Evolutionary conservation across 2,888 invertebrate species (phyloP).

Genomic region (Philereme vetulata): DNA sequence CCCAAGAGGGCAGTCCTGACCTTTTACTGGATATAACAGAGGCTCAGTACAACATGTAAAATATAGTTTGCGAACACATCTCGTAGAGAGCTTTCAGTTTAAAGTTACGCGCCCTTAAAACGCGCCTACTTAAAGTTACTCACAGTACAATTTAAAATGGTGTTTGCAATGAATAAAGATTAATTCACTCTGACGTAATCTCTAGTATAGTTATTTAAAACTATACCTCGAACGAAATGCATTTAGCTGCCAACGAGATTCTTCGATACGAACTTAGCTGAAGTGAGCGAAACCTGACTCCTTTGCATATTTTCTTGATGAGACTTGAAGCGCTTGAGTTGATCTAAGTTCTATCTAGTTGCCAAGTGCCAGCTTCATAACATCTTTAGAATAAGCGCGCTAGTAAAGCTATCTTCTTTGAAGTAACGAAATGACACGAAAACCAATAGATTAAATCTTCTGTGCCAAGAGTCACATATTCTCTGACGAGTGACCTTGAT

Average conservation of each 20-base stretch:
- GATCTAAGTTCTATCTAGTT: background rate
- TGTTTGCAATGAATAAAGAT: no score
- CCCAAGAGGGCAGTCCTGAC: no score
- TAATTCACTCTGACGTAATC: no score
- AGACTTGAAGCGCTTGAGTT: constrained; percentile 2
- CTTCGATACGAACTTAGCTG: constrained; percentile 14
- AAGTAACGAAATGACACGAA: constrained; percentile 1
- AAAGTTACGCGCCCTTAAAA: no score
- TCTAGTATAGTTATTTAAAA: no score
- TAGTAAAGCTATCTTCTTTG: no score
- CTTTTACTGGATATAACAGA: no score
- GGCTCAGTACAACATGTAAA: background rate
- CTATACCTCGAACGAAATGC: no score
- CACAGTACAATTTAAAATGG: no score
- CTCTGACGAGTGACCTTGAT: constrained; percentile 14
- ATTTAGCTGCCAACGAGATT: constrained; percentile 7
- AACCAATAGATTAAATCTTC: no score
- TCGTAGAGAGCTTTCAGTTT: background rate
- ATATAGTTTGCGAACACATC: background rate
- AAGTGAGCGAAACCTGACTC: constrained; percentile 10
- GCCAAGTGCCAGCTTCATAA: constrained; percentile 4
- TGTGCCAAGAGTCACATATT: background rate
- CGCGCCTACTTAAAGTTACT: no score
- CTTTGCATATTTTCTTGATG: constrained; percentile 17
- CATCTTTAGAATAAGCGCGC: no score